These are phyloP conservation scores for Caranx ignobilis DNA, from an alignment of 2,113 vertebrate species.

Conservation along the genomic window DNA sequence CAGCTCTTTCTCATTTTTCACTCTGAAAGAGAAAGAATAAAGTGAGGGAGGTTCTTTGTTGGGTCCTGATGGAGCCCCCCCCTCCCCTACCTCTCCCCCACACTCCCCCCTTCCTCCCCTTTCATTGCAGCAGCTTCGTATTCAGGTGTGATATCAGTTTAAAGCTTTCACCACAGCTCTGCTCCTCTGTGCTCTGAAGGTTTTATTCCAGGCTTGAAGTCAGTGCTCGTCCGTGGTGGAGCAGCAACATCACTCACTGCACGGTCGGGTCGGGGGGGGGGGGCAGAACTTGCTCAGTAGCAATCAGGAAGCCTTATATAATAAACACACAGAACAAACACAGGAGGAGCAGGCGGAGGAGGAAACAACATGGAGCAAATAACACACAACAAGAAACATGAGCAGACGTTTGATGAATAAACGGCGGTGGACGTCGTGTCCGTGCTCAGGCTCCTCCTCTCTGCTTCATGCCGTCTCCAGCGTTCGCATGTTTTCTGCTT, in stretches of 20 bases:
- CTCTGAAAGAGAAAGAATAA: too few species aligned
- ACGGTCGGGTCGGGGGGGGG: background rate
- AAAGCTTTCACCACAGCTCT: too few species aligned
- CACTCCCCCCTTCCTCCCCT: background rate
- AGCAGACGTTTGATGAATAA: too few species aligned
- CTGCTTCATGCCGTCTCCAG: background rate
- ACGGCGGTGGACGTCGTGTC: too few species aligned
- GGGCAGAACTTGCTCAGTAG: background rate
- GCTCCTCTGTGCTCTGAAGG: too few species aligned
- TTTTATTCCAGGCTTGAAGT: background rate
- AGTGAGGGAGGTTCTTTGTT: too few species aligned
- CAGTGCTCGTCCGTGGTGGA: too few species aligned
- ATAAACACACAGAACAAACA: background rate
- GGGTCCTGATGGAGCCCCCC: too few species aligned
- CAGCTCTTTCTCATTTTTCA: too few species aligned
- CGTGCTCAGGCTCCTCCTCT: background rate
- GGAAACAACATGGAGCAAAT: background rate
- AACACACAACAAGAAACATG: background rate
- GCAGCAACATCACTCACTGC: conserved; percentile 1
- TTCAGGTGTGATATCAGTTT: background rate
- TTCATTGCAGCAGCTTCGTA: background rate
- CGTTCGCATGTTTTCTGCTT: conserved; percentile 19
- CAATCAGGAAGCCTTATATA: too few species aligned
- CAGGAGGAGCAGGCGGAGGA: too few species aligned
- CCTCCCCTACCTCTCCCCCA: background rate